Conservation (phyloP, 53 echinoderm and acorn worm genomes). For the Arbacia lixula region DNA sequence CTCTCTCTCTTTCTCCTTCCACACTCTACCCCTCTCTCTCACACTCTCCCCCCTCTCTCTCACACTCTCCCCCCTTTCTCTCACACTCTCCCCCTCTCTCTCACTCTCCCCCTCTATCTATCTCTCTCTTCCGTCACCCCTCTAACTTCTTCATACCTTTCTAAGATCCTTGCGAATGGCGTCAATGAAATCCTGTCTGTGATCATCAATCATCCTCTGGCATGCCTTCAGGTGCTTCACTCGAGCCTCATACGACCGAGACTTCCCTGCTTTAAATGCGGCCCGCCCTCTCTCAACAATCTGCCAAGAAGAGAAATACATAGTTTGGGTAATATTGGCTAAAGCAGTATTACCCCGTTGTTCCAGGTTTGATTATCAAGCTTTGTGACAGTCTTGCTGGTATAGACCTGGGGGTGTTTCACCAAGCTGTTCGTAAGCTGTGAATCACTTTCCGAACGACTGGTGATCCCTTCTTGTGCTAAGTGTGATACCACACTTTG, state of each 20-base stretch:
- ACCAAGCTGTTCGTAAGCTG: no score
- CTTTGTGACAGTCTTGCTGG: no score
- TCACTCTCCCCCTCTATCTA: not conserved
- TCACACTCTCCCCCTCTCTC: not conserved
- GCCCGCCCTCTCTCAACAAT: slow-evolving; percentile 37
- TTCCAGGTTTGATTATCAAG: no score
- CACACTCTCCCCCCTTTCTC: not conserved
- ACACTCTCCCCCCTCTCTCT: not conserved
- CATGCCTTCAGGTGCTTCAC: slow-evolving; percentile 48
- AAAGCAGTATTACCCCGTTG: no score
- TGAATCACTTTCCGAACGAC: no score
- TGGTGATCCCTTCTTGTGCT: no score
- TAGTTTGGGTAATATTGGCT: no score
- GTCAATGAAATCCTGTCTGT: slow-evolving; percentile 61
- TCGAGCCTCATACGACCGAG: slow-evolving; percentile 36
- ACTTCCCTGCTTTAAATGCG: slow-evolving; percentile 67
- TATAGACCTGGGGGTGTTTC: no score
- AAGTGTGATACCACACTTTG: no score
- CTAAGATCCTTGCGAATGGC: slow-evolving; percentile 61
- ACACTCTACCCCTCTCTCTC: not conserved
- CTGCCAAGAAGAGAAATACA: not conserved
- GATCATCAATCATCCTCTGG: slow-evolving; percentile 51
- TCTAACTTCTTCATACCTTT: slow-evolving; percentile 36
- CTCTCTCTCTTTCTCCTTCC: not conserved
- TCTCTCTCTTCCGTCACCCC: not conserved